phyloP scores from a whole-genome alignment of 2,113 vertebrate genomes.

The Brevimyrus niger region DNA sequence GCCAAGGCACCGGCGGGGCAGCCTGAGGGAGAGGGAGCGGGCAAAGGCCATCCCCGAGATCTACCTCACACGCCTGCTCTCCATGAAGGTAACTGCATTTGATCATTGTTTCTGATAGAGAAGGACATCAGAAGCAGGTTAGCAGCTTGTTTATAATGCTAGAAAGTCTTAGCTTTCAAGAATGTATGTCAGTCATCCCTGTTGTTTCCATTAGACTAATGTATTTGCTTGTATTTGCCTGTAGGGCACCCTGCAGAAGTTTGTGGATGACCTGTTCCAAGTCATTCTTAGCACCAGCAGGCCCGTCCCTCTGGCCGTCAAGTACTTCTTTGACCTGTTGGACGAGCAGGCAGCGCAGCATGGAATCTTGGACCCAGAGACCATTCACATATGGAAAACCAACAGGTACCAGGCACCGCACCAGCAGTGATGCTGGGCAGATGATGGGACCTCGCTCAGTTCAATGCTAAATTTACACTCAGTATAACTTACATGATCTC shows the following conservation, averaged over 20 bases:
- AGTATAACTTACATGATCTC: neutral
- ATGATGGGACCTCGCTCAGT: neutral
- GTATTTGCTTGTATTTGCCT: neutral
- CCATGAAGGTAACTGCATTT: conserved; percentile 79
- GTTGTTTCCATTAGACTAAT: neutral
- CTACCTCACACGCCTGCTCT: conserved; percentile 90
- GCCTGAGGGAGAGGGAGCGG: conserved; percentile 81
- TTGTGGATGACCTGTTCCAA: conserved; percentile 92
- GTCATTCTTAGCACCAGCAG: conserved; percentile 89
- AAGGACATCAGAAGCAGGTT: neutral
- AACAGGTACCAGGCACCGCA: conserved; percentile 68
- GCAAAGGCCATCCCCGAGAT: conserved; percentile 96
- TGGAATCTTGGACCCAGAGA: conserved; percentile 81
- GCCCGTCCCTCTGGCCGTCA: conserved; percentile 84
- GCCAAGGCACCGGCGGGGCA: conserved; percentile 83
- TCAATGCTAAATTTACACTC: neutral
- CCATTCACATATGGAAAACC: conserved; percentile 97
- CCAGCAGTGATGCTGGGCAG: neutral
- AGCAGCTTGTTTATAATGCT: neutral
- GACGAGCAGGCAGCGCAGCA: conserved; percentile 89
- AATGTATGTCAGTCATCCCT: neutral
- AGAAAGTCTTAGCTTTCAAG: neutral
- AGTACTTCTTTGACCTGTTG: conserved; percentile 92
- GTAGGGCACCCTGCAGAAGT: conserved; percentile 94
- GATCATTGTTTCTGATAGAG: neutral